Evolutionary conservation across 92 coral and sea anemone genomes (phyloP).

Genomic region (Parazoanthus atlanticus): DNA sequence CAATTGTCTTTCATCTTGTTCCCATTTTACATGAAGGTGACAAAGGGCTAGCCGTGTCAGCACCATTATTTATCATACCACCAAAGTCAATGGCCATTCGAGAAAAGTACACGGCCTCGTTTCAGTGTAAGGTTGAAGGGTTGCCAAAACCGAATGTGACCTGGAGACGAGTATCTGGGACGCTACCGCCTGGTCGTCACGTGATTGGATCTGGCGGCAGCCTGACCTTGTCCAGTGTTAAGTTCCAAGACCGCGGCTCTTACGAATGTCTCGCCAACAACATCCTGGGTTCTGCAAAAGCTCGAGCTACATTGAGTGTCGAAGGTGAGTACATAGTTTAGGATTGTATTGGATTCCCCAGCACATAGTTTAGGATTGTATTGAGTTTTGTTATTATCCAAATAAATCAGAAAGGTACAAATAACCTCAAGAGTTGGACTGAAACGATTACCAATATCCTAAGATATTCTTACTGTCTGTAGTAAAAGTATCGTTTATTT

Average conservation of each 20-base stretch:
- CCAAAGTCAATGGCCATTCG: neutral
- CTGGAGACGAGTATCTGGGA: slow-evolving; percentile 18
- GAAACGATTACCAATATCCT: no score
- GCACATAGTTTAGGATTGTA: neutral
- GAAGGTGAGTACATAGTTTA: neutral
- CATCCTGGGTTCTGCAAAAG: slow-evolving; percentile 20
- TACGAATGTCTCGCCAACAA: neutral
- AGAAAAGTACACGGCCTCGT: neutral
- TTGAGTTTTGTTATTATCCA: no score
- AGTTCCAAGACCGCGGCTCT: neutral
- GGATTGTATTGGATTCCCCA: neutral
- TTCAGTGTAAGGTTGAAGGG: slow-evolving; percentile 8
- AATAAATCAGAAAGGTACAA: no score
- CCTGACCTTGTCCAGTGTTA: neutral
- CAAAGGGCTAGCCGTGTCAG: neutral
- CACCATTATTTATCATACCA: neutral
- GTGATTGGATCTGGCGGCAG: neutral
- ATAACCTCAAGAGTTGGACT: no score
- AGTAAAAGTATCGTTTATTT: no score
- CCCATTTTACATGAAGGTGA: neutral
- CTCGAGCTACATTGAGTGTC: neutral
- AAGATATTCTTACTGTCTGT: no score
- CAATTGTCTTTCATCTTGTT: no score
- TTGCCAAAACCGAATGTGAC: neutral
- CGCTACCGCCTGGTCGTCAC: neutral